Conservation (phyloP, 2,797 vertebrate species). For the Falco naumanni region DNA sequence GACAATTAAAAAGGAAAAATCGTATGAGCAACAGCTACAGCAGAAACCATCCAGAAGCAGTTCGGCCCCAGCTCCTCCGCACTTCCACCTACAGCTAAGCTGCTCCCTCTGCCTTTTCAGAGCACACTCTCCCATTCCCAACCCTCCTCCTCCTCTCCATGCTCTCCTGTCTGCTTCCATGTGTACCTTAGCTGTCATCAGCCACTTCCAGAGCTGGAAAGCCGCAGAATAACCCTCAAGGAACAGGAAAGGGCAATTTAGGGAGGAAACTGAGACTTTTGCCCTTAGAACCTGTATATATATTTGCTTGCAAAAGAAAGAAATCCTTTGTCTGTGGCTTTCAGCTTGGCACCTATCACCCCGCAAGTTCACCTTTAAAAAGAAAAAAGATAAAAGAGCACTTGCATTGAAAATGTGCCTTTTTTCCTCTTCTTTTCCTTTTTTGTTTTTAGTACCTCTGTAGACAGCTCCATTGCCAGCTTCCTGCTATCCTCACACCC, state of each 20-base stretch:
- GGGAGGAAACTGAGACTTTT: background rate
- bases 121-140: background rate
- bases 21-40: background rate
- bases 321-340: background rate
- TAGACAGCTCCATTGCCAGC: background rate
- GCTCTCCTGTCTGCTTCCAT: background rate
- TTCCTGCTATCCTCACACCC: background rate
- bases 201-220: background rate
- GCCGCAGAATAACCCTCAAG: background rate
- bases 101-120: background rate
- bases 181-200: accelerated
- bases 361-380: background rate
- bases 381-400: background rate
- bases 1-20: background rate
- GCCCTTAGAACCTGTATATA: background rate
- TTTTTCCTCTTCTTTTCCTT: background rate
- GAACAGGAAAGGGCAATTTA: background rate
- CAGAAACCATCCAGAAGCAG: background rate
- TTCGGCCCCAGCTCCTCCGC: background rate
- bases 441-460: background rate
- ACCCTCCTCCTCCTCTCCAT: background rate
- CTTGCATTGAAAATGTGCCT: background rate
- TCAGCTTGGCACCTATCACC: background rate
- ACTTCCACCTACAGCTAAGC: background rate
- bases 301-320: background rate